Evolutionary conservation across 2,113 vertebrate species (phyloP), one percentile per base, ranked within the genome.

Genomic region (Petroica traversi): DNA sequence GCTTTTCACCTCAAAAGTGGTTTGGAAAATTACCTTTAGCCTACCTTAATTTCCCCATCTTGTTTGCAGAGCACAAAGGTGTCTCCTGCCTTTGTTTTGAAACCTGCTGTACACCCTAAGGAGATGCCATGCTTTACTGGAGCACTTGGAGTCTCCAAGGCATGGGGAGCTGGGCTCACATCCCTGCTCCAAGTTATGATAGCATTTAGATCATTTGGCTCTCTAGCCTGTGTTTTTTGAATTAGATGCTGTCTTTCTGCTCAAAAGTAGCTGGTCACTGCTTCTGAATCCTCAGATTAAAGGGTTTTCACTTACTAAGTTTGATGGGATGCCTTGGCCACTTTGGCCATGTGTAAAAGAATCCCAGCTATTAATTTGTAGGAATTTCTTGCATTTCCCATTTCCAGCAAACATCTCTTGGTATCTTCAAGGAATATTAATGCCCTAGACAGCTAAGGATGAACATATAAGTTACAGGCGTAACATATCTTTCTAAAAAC

Each of bases 381-480:
- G 46, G 15, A 69, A 52, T 45, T 73, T 64, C 68, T 34, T 45
- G n/a, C 18, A 15, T 49, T 85, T 67, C 28, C 33, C 20, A 25
- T 45, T 78, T 67, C 26, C 34, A 38, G 33, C 6, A 67, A 80
- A 38, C 2, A 14, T 51, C 14, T 31, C 9, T 24, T 63, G 9
- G 41, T 24, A 43, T 5, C 19, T 46, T 77, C n/a, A 64, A 91
- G 29, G 69, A 81, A 41, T 31, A 8, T 26, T 0, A 1, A 22
- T 48, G 26, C 3, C 16, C 36, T 36, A 29, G 41, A 67, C 43
- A 89, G 29, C 15, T 33, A 38, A 49, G n/a, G 14, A 49, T 15
- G 10, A 89, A 51, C 15, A 31, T 54, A 46, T n/a, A 45, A 0
- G 0, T 2, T 5, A 40, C 8, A 3, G 45, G 5, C 34, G 0